Conservation (phyloP, 64 coral and sea anemone species). For the Montipora sp. region DNA sequence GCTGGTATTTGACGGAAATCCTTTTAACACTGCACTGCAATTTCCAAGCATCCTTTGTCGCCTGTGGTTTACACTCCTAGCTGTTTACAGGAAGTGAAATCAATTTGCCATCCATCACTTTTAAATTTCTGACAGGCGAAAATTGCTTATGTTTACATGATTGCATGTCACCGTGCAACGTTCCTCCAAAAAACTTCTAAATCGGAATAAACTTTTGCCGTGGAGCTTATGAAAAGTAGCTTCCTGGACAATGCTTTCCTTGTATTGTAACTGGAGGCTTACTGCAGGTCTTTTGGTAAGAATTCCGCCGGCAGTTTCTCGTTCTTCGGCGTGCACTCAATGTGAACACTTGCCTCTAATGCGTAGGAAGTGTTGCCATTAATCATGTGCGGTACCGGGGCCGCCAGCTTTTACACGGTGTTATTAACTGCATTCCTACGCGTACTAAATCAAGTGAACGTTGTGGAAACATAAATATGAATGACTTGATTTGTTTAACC, state of each 20-base stretch:
- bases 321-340: background rate
- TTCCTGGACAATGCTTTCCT: background rate
- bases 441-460: background rate
- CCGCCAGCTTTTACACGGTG: background rate
- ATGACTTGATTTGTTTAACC: no score
- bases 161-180: background rate
- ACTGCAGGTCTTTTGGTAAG: no score
- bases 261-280: background rate
- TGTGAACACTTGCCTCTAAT: background rate
- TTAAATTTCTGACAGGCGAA: conserved; percentile 51
- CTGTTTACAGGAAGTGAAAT: conserved; percentile 47
- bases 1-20: conserved; percentile 21
- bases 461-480: no score
- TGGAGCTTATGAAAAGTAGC: background rate
- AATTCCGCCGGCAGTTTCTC: background rate
- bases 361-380: conserved; percentile 28
- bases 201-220: background rate
- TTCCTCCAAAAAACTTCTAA: background rate
- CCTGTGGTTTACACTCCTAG: conserved; percentile 31
- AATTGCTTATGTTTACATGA: background rate
- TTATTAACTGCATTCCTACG: background rate
- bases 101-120: conserved; percentile 77
- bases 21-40: conserved; percentile 1
- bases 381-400: background rate
- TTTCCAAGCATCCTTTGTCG: background rate